Evolutionary conservation across 2,888 invertebrate species (phyloP).

Genomic region (Rotaria macrura): DNA sequence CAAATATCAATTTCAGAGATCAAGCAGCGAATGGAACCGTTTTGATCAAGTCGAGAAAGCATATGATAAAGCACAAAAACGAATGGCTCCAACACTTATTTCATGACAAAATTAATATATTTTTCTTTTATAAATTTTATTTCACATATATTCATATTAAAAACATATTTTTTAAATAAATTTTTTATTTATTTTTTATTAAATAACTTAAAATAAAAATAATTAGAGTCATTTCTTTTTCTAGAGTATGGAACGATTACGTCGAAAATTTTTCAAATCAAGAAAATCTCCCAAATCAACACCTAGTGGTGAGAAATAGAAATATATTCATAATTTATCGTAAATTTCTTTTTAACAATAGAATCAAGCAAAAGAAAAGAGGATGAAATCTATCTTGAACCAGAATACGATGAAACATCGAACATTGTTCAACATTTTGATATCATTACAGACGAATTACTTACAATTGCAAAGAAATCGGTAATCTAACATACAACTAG

Average conservation of each 20-base stretch:
- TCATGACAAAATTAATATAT: neutral
- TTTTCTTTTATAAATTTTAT: neutral
- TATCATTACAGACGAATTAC: neutral
- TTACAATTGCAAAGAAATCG: neutral
- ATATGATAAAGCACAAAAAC: neutral
- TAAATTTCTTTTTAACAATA: neutral
- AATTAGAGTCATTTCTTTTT: neutral
- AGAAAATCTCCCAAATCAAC: neutral
- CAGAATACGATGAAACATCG: neutral
- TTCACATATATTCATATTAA: no score
- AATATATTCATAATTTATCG: neutral
- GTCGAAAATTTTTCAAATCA: neutral
- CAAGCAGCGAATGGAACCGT: neutral
- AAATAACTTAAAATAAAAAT: neutral
- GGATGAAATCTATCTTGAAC: neutral
- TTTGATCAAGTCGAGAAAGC: neutral
- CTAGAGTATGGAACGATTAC: neutral
- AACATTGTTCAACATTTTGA: neutral
- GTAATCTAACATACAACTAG: neutral
- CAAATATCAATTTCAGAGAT: no score
- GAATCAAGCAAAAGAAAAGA: neutral
- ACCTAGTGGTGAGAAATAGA: neutral
- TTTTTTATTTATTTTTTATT: neutral
- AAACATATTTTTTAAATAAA: neutral
- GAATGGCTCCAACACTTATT: neutral